Conservation (phyloP, 1,140 invertebrate species). For the Prorops nasuta region DNA sequence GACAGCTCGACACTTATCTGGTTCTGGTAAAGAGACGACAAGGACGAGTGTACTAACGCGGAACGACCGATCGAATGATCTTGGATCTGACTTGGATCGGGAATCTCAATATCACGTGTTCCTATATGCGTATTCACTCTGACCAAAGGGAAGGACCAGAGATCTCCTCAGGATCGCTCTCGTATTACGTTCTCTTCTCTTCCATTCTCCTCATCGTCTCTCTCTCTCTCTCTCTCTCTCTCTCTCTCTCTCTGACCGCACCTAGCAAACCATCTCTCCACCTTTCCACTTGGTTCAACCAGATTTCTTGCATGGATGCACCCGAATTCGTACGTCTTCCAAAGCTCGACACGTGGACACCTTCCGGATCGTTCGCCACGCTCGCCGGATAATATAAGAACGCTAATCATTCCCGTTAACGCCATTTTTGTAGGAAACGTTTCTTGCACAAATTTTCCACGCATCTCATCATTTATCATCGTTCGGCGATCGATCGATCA, state of each 20-base stretch:
- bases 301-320: slow-evolving; percentile 47
- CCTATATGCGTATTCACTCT: slow-evolving; percentile 18
- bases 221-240: too few relatives aligned
- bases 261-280: too few relatives aligned
- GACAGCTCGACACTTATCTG: slow-evolving; percentile 38
- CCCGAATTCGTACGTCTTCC: slow-evolving; percentile 34
- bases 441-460: too few relatives aligned
- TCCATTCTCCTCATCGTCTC: too few relatives aligned
- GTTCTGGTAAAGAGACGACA: slow-evolving; percentile 13
- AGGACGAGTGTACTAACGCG: slow-evolving; percentile 27
- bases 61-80: too few relatives aligned
- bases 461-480: too few relatives aligned
- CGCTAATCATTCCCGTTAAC: slow-evolving; percentile 17
- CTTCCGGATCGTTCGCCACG: slow-evolving; percentile 9
- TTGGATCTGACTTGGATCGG: too few relatives aligned
- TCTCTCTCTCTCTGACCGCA: too few relatives aligned
- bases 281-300: slow-evolving; percentile 48
- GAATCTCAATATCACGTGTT: slow-evolving; percentile 32
- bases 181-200: too few relatives aligned
- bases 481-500: too few relatives aligned
- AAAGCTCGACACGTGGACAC: slow-evolving; percentile 17
- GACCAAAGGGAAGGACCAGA: too few relatives aligned
- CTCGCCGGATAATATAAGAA: not conserved
- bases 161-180: too few relatives aligned
- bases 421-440: not conserved